phyloP scores from a whole-genome alignment of 1,140 invertebrate genomes.

The Melitaea cinxia region DNA sequence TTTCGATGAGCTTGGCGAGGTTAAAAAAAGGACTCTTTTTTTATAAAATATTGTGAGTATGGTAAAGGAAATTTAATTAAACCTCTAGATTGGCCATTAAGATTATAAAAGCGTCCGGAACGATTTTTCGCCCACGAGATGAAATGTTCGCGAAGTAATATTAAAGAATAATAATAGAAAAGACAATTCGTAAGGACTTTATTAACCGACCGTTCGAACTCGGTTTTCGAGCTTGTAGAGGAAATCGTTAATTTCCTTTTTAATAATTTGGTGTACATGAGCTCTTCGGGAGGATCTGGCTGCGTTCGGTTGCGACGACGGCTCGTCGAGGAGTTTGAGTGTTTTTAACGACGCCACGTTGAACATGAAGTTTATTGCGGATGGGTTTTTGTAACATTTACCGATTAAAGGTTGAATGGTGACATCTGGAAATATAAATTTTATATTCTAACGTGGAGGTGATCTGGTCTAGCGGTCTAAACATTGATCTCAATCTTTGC shows the following conservation, averaged over 20 bases:
- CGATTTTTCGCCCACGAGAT: conserved; percentile 26
- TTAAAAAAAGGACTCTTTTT: conserved; percentile 6
- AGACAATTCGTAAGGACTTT: conserved; percentile 5
- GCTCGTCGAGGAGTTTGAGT: conserved; percentile 49
- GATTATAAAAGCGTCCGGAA: conserved; percentile 24
- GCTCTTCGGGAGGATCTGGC: conserved; percentile 21
- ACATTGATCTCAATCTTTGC: no score
- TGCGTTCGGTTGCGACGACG: neutral
- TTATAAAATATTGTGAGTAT: neutral
- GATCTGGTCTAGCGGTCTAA: no score
- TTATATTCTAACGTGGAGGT: neutral
- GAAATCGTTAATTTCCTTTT: conserved; percentile 30
- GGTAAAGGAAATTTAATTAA: conserved; percentile 35
- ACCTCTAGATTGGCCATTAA: conserved; percentile 32
- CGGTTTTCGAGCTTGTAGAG: conserved; percentile 6
- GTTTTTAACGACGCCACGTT: conserved; percentile 60
- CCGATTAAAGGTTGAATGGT: conserved; percentile 57
- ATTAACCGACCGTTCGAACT: neutral
- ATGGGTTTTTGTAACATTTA: conserved; percentile 60
- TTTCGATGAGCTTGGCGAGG: conserved; percentile 11
- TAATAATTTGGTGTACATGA: conserved; percentile 17
- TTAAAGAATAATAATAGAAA: conserved; percentile 10
- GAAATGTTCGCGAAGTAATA: conserved; percentile 18
- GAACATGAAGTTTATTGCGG: conserved; percentile 55
- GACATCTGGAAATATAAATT: conserved; percentile 50